phyloP scores from a whole-genome alignment of 2,113 vertebrate species.

The Alligator mississippiensis region DNA sequence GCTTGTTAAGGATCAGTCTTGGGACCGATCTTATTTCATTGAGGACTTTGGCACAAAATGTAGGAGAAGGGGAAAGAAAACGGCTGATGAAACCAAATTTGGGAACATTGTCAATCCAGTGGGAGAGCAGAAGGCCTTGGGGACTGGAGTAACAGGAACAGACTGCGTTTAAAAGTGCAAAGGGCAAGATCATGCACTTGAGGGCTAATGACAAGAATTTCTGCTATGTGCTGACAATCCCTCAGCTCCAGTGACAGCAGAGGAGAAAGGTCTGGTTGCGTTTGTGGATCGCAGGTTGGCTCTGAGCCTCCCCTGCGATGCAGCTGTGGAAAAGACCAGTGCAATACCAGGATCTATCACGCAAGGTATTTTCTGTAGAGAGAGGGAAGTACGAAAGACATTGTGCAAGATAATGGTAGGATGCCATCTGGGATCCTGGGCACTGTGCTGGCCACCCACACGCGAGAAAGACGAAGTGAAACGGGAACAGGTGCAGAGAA shows the following conservation, averaged over 20 bases:
- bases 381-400: conserved; percentile 49
- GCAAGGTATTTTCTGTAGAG: neutral
- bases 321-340: conserved; percentile 35
- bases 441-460: neutral
- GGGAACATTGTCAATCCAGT: no score
- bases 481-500: neutral
- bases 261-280: neutral
- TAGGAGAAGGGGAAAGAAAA: no score
- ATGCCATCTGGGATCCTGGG: neutral
- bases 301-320: neutral
- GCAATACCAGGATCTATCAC: neutral
- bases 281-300: conserved; percentile 6
- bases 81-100: no score
- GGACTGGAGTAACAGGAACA: no score
- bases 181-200: no score
- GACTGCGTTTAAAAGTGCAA: no score
- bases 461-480: neutral
- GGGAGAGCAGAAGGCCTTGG: no score
- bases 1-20: neutral
- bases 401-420: neutral
- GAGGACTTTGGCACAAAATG: no score
- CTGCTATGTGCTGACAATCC: conserved; percentile 40
- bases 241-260: conserved; percentile 35
- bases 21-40: neutral
- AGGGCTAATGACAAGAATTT: no score